A percentile compares a stretch with the other conserved stretches of the same genome.
Conservation (phyloP, 2,888 invertebrate species). For the Agrotis ipsilon region DNA sequence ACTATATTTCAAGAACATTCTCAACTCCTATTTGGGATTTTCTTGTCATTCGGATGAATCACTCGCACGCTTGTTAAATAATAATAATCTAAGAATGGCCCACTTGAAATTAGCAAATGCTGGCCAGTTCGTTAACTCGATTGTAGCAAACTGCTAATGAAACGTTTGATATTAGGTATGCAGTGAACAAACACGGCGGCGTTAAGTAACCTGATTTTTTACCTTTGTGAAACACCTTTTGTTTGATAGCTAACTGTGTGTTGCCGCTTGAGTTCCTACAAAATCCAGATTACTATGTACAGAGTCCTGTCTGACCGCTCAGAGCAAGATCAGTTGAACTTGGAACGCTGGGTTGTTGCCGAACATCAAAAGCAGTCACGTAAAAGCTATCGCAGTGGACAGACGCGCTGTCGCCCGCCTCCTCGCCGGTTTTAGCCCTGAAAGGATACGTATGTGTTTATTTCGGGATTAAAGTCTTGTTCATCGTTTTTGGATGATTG, state of each 20-base stretch:
- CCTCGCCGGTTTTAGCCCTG: constrained; percentile 71
- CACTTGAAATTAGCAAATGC: constrained; percentile 20
- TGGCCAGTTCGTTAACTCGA: constrained; percentile 34
- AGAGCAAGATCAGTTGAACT: constrained; percentile 62
- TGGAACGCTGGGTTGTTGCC: constrained; percentile 56
- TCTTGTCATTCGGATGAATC: constrained; percentile 44
- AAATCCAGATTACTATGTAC: constrained; percentile 57
- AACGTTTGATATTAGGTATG: constrained; percentile 28
- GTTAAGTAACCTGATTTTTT: constrained; percentile 39
- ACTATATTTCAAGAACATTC: constrained; percentile 33
- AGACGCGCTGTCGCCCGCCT: constrained; percentile 73
- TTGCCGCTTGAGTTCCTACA: constrained; percentile 49
- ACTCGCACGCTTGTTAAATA: constrained; percentile 13
- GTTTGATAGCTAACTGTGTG: constrained; percentile 34
- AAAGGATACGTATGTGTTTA: constrained; percentile 81
- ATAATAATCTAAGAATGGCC: constrained; percentile 28
- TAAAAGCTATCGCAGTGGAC: constrained; percentile 73
- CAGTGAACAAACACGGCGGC: constrained; percentile 33
- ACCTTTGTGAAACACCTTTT: constrained; percentile 43
- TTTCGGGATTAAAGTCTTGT: constrained; percentile 82
- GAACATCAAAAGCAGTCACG: constrained; percentile 78
- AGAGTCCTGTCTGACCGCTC: constrained; percentile 61
- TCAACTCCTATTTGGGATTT: constrained; percentile 27
- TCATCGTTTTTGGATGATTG: constrained; percentile 79
- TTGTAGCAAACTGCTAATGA: constrained; percentile 48